A percentile compares a stretch with the other conserved stretches of the same genome.
These are phyloP conservation scores for Cichladusa arquata DNA, from an alignment of 2,113 vertebrate genomes.

Conservation along the genomic window DNA sequence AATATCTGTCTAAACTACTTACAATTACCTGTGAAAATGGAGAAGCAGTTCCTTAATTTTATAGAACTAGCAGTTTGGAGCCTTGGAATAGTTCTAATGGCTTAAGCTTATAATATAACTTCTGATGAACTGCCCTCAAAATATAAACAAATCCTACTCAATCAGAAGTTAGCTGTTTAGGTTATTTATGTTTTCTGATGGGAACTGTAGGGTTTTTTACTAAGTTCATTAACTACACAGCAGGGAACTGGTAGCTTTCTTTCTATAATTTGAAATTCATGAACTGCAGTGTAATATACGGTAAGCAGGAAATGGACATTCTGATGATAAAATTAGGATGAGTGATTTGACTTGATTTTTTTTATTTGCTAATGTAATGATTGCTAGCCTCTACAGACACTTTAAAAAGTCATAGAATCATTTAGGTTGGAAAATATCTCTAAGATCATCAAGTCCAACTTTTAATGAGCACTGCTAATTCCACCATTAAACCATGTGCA, in stretches of 20 bases:
- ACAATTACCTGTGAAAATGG: background rate
- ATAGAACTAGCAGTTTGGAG: background rate
- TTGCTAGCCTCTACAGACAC: background rate
- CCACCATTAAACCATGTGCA: background rate
- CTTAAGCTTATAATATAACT: background rate
- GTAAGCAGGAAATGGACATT: background rate
- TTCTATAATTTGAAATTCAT: slow-evolving; percentile 35
- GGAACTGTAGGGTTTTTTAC: background rate
- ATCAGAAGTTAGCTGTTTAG: background rate
- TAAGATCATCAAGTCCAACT: background rate
- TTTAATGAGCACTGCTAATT: background rate
- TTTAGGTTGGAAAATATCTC: background rate
- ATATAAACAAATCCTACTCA: background rate
- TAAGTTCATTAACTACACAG: background rate
- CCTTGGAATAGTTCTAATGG: background rate
- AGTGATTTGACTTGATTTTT: background rate
- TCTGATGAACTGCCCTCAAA: background rate
- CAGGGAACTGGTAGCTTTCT: background rate
- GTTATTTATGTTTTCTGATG: slow-evolving; percentile 8
- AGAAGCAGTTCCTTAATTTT: background rate
- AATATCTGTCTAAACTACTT: background rate
- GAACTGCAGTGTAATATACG: background rate
- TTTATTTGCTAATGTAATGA: background rate
- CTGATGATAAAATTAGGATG: background rate
- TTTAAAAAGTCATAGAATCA: background rate